phyloP scores from a whole-genome alignment of 2,888 invertebrate species.

The Lacanobia oleracea region DNA sequence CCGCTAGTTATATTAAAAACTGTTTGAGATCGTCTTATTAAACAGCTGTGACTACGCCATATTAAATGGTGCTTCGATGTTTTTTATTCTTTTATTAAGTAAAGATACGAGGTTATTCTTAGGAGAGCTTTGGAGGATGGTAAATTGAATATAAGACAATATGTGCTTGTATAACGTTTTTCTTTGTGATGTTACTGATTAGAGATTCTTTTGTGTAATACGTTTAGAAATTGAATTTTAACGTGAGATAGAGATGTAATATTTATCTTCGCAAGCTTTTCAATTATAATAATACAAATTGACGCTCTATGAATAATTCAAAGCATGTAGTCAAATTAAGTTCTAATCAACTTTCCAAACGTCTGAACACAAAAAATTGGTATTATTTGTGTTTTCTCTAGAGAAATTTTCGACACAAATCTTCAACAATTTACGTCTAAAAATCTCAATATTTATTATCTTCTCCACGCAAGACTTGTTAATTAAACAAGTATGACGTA shows the following conservation, averaged over 20 bases:
- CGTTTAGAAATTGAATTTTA: not conserved
- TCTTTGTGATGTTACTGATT: slow-evolving; percentile 19
- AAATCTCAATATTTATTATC: slow-evolving; percentile 42
- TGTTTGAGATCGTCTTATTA: slow-evolving; percentile 48
- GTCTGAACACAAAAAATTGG: not conserved
- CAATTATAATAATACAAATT: not conserved
- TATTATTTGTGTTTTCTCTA: not conserved
- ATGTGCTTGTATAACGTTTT: slow-evolving; percentile 10
- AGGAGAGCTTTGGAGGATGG: not conserved
- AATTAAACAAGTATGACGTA: slow-evolving; percentile 59
- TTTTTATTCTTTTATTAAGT: slow-evolving; percentile 28
- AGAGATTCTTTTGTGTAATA: slow-evolving; percentile 14
- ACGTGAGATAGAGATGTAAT: not conserved
- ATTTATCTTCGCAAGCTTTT: not conserved
- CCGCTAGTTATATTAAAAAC: slow-evolving; percentile 61
- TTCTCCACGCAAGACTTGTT: slow-evolving; percentile 49
- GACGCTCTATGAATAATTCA: not conserved
- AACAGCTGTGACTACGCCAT: slow-evolving; percentile 50
- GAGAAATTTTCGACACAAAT: slow-evolving; percentile 2
- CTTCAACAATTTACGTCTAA: slow-evolving; percentile 9
- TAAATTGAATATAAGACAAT: slow-evolving; percentile 11
- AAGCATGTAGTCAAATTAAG: not conserved
- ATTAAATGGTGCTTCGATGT: slow-evolving; percentile 44
- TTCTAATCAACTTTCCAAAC: not conserved
- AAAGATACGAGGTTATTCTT: slow-evolving; percentile 26